Evolutionary conservation across 2,888 invertebrate species (phyloP).

Genomic region (Pandemis corylana): DNA sequence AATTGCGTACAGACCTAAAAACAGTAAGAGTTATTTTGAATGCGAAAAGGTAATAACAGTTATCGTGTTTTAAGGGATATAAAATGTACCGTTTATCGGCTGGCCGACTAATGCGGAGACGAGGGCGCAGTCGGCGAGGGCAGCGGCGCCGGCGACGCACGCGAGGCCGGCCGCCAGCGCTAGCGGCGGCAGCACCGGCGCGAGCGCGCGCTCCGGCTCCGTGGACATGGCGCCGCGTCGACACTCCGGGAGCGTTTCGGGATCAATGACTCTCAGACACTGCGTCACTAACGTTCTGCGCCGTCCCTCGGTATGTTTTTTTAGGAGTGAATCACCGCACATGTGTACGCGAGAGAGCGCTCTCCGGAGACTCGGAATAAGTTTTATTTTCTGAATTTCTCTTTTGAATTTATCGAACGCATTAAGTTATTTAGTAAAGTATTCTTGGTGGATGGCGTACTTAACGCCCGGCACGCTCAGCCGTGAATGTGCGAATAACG

Average conservation of each 20-base stretch:
- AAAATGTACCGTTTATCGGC: slow-evolving; percentile 75
- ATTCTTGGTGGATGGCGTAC: slow-evolving; percentile 12
- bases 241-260: slow-evolving; percentile 75
- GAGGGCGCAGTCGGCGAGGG: slow-evolving; percentile 74
- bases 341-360: slow-evolving; percentile 71
- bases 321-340: slow-evolving; percentile 77
- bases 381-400: slow-evolving; percentile 46
- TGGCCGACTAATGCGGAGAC: slow-evolving; percentile 74
- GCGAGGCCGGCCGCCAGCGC: slow-evolving; percentile 53
- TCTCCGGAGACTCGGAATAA: slow-evolving; percentile 53
- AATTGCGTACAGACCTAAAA: slow-evolving; percentile 82
- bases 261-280: slow-evolving; percentile 79
- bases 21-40: slow-evolving; percentile 43
- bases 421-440: slow-evolving; percentile 22
- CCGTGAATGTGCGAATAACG: slow-evolving; percentile 52
- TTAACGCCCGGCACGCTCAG: slow-evolving; percentile 42
- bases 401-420: slow-evolving; percentile 36
- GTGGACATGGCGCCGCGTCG: slow-evolving; percentile 55
- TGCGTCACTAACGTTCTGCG: slow-evolving; percentile 75
- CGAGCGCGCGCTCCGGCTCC: slow-evolving; percentile 49
- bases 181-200: slow-evolving; percentile 50
- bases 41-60: slow-evolving; percentile 31
- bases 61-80: slow-evolving; percentile 41
- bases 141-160: slow-evolving; percentile 71
- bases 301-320: slow-evolving; percentile 70